Base-by-base conservation (phyloP, 2,113 vertebrate genomes). In the Nothocercus nigrocapillus region DNA sequence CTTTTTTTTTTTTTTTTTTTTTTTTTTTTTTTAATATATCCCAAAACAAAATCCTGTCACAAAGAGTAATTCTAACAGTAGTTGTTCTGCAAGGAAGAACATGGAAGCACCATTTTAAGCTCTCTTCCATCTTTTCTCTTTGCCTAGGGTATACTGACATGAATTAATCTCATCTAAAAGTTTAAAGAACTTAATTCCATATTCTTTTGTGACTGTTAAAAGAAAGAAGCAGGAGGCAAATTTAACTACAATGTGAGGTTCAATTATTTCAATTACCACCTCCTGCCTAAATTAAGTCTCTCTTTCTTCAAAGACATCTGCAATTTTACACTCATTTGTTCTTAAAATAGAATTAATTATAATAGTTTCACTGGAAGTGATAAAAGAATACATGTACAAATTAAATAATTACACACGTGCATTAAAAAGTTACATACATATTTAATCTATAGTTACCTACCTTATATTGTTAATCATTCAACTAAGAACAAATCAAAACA, bases 201-300 rank as follows among this genome's bases (percentile, higher is more conserved):
- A 96, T 95, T 96, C 91, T 96, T 95, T 95, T 42, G 14, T 96
- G 94, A 93, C 44, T 95, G 91, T 64, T 95, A 92, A 92, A 95
- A 94, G 63, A 91, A 95, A 96, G 91, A 96, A 95, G 54, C 73
- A 94, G 70, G 42, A 97, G 75, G 49, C 90, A 97, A 97, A 97
- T 94, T 97, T 93, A 95, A 95, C 90, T 89, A 85, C 69, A 96
- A 88, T 81, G 88, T 96, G 97, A 95, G 72, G 89, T 95, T 97
- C 93, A 97, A 97, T 98, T 98, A 97, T 97, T 98, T 97, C 95
- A 97, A 92, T 98, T 98, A 96, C 90, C 96, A 96, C 94, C 88
- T 97, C 83, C 95, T 97, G 96, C 80, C 72, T 97, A 97, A 97
- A 96, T 92, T 93, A 97, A 91, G 69, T 77, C 95, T 92, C 76